Base-by-base conservation (phyloP, 1,140 invertebrate genomes). In the Neodiprion lecontei region DNA sequence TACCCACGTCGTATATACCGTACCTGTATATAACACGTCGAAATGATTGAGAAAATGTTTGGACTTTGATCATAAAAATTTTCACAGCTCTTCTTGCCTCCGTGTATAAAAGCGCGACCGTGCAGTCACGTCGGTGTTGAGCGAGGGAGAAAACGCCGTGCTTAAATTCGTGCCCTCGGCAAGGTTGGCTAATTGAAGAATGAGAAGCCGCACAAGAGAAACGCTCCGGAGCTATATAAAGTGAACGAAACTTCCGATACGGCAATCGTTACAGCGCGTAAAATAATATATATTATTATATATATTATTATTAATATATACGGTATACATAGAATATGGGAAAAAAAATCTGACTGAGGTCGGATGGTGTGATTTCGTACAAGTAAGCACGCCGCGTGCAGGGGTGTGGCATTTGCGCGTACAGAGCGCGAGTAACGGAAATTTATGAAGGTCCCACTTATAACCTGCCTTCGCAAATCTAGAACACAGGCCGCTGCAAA, bases 381-480 rank as follows among this genome's bases (percentile, higher is more conserved):
- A 40, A 40, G 28, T 40, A 40, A 5, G 28, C 28, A 40, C 28
- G 28, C 28, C 5, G 28, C 28, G n/a, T 17, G 4, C 53, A 9
- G 53, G 53, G 53, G 53, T 61, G 53, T 61, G 53, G 53, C 53
- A 61, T 17, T 17, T 12, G n/a, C 28, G 28, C 28, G 17, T 53
- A 12, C 11, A 14, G 53, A 61, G 53, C 11, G 53, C n/a, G n/a
- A 17, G 53, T 61, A 61, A 61, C 53, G 53, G 53, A 61, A 61
- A 61, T 61, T 61, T 61, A 61, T 61, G 11, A 61, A 61, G 53
- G 53, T 61, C 53, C 53, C 53, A 12, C n/a, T 17, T 61, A 17
- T 61, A 61, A 61, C 53, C 53, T 61, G n/a, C 53, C 53, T 61
- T 61, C 28, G 53, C 53, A 61, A 61, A 61, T 61, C 53, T 61